Evolutionary conservation across 2,888 invertebrate species (phyloP), one percentile per base, ranked within the genome.

Genomic region (Cheiracanthium punctorium): DNA sequence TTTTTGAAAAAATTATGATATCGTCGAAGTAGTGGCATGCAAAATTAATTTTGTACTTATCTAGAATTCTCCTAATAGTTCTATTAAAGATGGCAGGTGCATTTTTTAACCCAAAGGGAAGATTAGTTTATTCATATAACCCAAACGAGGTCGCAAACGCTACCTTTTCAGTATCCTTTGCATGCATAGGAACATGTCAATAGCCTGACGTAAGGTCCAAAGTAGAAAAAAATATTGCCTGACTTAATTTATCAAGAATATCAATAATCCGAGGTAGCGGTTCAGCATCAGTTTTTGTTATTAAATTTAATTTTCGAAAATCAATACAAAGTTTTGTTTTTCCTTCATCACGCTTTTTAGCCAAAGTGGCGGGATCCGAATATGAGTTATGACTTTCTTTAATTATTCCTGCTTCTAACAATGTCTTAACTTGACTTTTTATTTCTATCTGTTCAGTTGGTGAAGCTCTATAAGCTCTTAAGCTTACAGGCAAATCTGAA

Each of bases 311-410:
- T 28, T 67, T 30, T 0, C 88, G 28, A 37, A 74, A 90, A 70
- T 89, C 89, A 0, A 87, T 71, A 70, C 89, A 89, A 10, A 89
- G 41, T 28, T 89, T 52, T 30, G 58, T 48, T 24, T 64, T 75
- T 12, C 89, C 88, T 29, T 88, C 82, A 30, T 81, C 77, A 65
- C 82, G 86, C 28, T 86, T 86, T 37, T 73, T 33, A 0, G 52
- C 81, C 14, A 89, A 48, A 29, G 87, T 74, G 1, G 89, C 87
- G 1, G 89, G 88, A 24, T 86, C 76, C 1, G 80, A 41, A 73
- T 87, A 89, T 0, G 89, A 85, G 48, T 72, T 72, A 17, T 73
- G 41, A n/a, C 77, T 76, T 20, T 77, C 43, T 30, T 73, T 12
- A 48, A 89, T 89, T 30, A 89, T 64, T 10, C 82, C 85, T 30